Evolutionary conservation across 2,113 vertebrate genomes (phyloP), one percentile per base, ranked within the genome.

Genomic region (Callospermophilus lateralis): DNA sequence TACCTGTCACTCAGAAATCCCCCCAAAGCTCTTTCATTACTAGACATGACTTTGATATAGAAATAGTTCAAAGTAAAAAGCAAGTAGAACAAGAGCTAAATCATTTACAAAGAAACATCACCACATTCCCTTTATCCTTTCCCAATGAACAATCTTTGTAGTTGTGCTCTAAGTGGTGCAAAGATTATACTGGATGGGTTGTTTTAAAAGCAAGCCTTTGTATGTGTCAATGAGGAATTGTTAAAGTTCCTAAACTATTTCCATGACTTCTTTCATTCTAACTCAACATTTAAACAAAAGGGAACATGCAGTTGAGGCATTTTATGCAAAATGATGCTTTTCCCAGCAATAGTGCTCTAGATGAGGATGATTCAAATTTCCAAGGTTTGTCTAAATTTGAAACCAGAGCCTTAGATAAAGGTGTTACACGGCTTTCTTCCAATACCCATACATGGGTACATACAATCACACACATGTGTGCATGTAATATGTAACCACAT

Each of bases 1-100:
- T 97, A 95, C 95, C 97, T 98, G 96, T 97, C 98, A 97, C 89
- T 98, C 97, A 97, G 89, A 98, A 98, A 98, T 97, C 85, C 93
- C 74, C 93, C 58, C 93, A 86, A 97, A 97, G 63, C 73, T 79
- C 72, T 74, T 97, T 98, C 91, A 34, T 95, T 97, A 80, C 37
- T 30, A 0, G 63, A 37, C 65, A 80, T 1, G 1, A 94, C 74
- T 97, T 98, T 98, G 42, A 0, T 89, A 96, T 24, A 94, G 58
- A 72, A 92, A 87, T 88, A 51, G 51, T 94, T 97, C 93, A 97
- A 97, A 98, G 90, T 1, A 16, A 98, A 79, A 97, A 10, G 16
- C 20, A 89, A 97, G 97, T 92, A 90, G 98, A 98, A 87, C 0
- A 79, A 63, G 10, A 10, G 0, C 78, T 19, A 92, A 84, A 55